Base-by-base conservation (phyloP, 1,140 invertebrate species). In the Wiebesia pumilae region DNA sequence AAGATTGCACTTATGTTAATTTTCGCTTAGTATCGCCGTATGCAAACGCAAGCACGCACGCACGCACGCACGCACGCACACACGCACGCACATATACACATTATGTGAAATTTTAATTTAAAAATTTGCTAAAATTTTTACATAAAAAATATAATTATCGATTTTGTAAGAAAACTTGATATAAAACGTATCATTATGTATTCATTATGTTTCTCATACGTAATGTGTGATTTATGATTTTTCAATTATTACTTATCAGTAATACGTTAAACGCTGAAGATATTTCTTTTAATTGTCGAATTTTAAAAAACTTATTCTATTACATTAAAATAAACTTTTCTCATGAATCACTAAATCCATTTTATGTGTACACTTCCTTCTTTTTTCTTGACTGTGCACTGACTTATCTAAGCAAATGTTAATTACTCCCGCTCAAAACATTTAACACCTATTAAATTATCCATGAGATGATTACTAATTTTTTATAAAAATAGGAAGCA, bases 1-100 rank as follows among this genome's bases (percentile, higher is more conserved):
- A 69, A 35, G 67, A 69, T 69, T 69, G 67, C 67, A 69, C 12
- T 69, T 69, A 69, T 35, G 67, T 35, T 69, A 69, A 69, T 69
- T 69, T 69, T 33, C 67, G 30, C 33, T 35, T 35, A 35, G 30
- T 65, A 65, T 6, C 27, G 24, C 6, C 67, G 43, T 47, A 69
- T 35, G 9, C 1, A 67, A 10, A 67, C 65, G 65, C 27, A 67
- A 6, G 30, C 4, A 62, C 24, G 24, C 24, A 33, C 30, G n/a
- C n/a, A n/a, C n/a, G n/a, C n/a, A n/a, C n/a, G n/a, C n/a, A n/a
- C n/a, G n/a, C n/a, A n/a, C n/a, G n/a, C n/a, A n/a, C n/a, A n/a
- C n/a, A n/a, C n/a, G n/a, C n/a, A n/a, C n/a, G n/a, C n/a, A n/a
- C n/a, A n/a, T n/a, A n/a, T n/a, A n/a, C n/a, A n/a, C 35, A 65